phyloP scores from a whole-genome alignment of 2,888 invertebrate genomes.

The Troilus luridus region DNA sequence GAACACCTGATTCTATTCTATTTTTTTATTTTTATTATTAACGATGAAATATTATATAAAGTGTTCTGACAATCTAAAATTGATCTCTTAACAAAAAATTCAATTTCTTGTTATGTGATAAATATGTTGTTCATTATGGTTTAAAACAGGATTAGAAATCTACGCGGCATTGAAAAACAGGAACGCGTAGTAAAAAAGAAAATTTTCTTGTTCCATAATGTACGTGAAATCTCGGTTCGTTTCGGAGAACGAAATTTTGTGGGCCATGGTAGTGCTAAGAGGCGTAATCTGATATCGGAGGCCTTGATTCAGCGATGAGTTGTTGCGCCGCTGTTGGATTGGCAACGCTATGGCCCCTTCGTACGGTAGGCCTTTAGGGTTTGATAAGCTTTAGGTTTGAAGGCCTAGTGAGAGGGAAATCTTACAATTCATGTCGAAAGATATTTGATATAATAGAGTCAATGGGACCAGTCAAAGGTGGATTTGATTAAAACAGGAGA shows the following conservation, averaged over 20 bases:
- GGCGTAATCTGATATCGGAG: too few relatives aligned
- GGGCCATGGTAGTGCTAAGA: background rate
- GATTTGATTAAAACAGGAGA: too few relatives aligned
- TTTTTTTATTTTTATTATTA: too few relatives aligned
- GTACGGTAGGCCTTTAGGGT: background rate
- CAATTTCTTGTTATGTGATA: too few relatives aligned
- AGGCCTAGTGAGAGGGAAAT: too few relatives aligned
- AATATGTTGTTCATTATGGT: background rate
- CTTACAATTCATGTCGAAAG: too few relatives aligned
- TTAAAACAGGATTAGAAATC: background rate
- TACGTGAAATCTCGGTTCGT: constrained; percentile 16
- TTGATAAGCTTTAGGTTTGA: background rate
- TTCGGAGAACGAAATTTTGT: constrained; percentile 5
- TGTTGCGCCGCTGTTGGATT: too few relatives aligned
- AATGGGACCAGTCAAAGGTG: too few relatives aligned
- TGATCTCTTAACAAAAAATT: background rate
- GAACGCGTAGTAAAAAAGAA: constrained; percentile 20
- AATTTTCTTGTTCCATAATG: constrained; percentile 36
- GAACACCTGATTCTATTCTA: too few relatives aligned
- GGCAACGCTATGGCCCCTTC: background rate
- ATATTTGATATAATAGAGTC: too few relatives aligned
- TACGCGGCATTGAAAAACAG: constrained; percentile 30
- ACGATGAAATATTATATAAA: too few relatives aligned
- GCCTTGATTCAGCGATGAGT: too few relatives aligned
- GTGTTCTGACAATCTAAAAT: background rate